These are phyloP conservation scores for Pherbina coryleti DNA, from an alignment of 2,888 invertebrate genomes.

Conservation along the genomic window DNA sequence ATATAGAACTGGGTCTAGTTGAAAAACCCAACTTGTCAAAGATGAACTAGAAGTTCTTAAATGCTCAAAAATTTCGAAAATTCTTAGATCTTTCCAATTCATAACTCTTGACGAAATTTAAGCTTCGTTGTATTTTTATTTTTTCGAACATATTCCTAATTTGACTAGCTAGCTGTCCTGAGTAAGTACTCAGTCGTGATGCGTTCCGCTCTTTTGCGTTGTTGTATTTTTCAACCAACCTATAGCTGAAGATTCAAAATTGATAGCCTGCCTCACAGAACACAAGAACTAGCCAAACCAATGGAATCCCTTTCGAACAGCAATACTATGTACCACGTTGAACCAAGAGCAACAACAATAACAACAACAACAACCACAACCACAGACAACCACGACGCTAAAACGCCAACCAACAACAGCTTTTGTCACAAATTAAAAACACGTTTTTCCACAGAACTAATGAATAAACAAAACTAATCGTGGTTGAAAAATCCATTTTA, in stretches of 20 bases:
- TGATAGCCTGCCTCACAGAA: constrained; percentile 49
- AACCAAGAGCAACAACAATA: not conserved
- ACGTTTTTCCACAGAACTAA: constrained; percentile 66
- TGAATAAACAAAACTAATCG: constrained; percentile 58
- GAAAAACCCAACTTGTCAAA: not conserved
- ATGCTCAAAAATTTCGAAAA: not conserved
- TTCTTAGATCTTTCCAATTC: too few species aligned
- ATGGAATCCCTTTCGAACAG: not conserved
- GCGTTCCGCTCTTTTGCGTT: constrained; percentile 49
- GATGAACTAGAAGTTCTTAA: not conserved
- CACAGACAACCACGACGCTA: not conserved
- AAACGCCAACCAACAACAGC: constrained; percentile 1
- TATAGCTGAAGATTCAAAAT: constrained; percentile 54
- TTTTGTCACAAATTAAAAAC: constrained; percentile 67
- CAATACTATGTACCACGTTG: not conserved
- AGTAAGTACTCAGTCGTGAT: constrained; percentile 53
- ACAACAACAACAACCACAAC: constrained; percentile 14
- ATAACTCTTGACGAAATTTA: too few species aligned
- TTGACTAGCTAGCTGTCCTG: not conserved
- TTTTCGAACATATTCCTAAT: not conserved
- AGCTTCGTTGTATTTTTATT: too few species aligned
- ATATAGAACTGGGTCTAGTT: not conserved
- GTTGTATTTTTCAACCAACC: not conserved
- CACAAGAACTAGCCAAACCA: constrained; percentile 11
- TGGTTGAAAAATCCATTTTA: constrained; percentile 47